Conservation (phyloP, 1,140 invertebrate genomes). For the Halictus rubicundus region DNA sequence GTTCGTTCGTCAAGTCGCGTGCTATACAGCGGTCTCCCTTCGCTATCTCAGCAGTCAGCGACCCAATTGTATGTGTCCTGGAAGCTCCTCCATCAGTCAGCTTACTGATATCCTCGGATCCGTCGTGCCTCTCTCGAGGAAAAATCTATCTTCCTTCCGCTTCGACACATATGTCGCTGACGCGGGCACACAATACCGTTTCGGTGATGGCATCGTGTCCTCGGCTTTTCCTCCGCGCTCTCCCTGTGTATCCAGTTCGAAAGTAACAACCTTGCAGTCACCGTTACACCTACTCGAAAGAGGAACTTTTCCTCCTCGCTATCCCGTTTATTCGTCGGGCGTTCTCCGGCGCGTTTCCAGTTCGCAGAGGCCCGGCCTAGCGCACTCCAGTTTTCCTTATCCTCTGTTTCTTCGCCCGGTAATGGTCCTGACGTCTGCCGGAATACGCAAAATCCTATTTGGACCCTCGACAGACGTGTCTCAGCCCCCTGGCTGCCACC, state of each 20-base stretch:
- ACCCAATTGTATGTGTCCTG: conserved; percentile 66
- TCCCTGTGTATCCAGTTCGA: conserved; percentile 66
- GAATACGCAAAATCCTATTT: conserved; percentile 80
- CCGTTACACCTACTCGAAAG: conserved; percentile 18
- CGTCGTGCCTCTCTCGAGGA: not conserved
- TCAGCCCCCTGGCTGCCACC: conserved; percentile 11
- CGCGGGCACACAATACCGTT: conserved; percentile 57
- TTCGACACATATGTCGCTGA: conserved; percentile 50
- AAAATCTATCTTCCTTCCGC: conserved; percentile 9
- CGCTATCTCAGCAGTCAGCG: conserved; percentile 34
- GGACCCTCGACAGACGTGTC: conserved; percentile 56
- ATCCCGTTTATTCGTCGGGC: not conserved
- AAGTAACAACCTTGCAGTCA: conserved; percentile 70
- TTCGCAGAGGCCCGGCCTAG: conserved; percentile 46
- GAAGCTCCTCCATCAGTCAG: conserved; percentile 65
- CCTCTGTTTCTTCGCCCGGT: conserved; percentile 71
- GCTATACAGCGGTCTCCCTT: too few relatives aligned
- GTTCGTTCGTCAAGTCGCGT: too few relatives aligned
- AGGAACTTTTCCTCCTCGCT: not conserved
- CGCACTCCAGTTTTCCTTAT: conserved; percentile 64
- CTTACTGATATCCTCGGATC: conserved; percentile 12
- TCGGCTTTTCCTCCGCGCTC: not conserved
- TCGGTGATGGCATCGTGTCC: conserved; percentile 4
- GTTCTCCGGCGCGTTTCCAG: conserved; percentile 34
- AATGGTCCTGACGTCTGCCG: conserved; percentile 78